Conservation (phyloP, 1,140 invertebrate species). For the Ceratina japonica region DNA sequence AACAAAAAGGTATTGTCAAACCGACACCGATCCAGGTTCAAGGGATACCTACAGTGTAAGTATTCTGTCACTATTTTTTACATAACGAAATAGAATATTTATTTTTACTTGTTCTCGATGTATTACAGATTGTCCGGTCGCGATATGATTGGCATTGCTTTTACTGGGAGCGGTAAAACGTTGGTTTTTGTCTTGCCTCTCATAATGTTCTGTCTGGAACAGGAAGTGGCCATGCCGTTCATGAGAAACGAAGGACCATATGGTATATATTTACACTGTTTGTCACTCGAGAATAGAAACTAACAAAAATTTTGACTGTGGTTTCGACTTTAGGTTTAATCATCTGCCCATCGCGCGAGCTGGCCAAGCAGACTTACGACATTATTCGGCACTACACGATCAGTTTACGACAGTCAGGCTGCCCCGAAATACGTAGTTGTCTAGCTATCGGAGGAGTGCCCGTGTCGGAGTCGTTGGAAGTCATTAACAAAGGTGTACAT, state of each 20-base stretch:
- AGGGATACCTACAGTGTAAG: conserved; percentile 95
- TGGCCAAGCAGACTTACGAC: conserved; percentile 98
- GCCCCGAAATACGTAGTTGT: conserved; percentile 91
- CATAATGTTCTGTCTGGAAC: conserved; percentile 98
- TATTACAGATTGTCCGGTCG: conserved; percentile 89
- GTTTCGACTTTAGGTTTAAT: conserved; percentile 83
- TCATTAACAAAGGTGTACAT: conserved; percentile 95
- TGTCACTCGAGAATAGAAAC: background rate
- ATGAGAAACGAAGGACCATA: conserved; percentile 97
- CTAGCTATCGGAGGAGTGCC: conserved; percentile 97
- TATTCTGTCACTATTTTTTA: conserved; percentile 56
- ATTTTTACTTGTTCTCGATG: conserved; percentile 5
- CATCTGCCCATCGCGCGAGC: conserved; percentile 98
- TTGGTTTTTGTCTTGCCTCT: conserved; percentile 98
- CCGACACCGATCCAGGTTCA: conserved; percentile 99
- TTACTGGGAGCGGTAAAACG: conserved; percentile 99
- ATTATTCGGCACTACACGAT: conserved; percentile 93
- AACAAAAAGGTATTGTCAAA: conserved; percentile 91
- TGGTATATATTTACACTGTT: conserved; percentile 80
- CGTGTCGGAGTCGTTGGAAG: conserved; percentile 94
- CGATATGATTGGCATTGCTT: conserved; percentile 99
- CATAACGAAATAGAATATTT: conserved; percentile 72
- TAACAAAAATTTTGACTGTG: background rate
- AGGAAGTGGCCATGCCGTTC: conserved; percentile 96
- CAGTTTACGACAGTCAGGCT: conserved; percentile 85